A percentile compares a stretch with the other conserved stretches of the same genome.
Conservation (phyloP, 2,888 invertebrate species). For the Oasisia sp. region DNA sequence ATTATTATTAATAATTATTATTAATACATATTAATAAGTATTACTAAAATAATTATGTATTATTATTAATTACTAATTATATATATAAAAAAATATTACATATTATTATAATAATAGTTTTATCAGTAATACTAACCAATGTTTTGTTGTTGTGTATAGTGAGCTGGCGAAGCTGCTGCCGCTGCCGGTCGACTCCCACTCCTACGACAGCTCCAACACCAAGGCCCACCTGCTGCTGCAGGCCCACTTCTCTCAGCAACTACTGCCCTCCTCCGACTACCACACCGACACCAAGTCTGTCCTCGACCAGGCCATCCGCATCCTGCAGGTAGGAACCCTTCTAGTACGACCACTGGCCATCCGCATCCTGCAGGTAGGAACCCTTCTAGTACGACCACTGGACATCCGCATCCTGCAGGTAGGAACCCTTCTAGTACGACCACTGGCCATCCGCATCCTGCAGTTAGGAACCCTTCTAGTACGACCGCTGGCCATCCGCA, state of each 20-base stretch:
- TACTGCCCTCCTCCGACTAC: constrained; percentile 92
- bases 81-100: not conserved
- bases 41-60: no score
- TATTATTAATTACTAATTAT: no score
- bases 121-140: not conserved
- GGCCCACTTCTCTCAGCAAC: constrained; percentile 87
- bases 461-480: constrained; percentile 70
- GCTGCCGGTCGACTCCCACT: constrained; percentile 76
- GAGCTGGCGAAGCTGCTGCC: constrained; percentile 84
- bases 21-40: no score
- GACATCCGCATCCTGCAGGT: constrained; percentile 89
- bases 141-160: constrained; percentile 68
- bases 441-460: constrained; percentile 80
- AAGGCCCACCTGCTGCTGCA: constrained; percentile 94
- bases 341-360: constrained; percentile 71
- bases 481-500: not conserved
- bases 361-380: constrained; percentile 80
- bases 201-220: constrained; percentile 90
- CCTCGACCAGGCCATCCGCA: constrained; percentile 93
- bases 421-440: not conserved
- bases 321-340: constrained; percentile 73
- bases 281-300: constrained; percentile 95
- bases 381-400: constrained; percentile 36
- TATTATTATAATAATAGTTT: not conserved
- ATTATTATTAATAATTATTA: no score